Percentiles rank a stretch among this genome's conserved stretches.
Evolutionary conservation across 2,888 invertebrate species (phyloP).

Genomic region (Elysia crispata): DNA sequence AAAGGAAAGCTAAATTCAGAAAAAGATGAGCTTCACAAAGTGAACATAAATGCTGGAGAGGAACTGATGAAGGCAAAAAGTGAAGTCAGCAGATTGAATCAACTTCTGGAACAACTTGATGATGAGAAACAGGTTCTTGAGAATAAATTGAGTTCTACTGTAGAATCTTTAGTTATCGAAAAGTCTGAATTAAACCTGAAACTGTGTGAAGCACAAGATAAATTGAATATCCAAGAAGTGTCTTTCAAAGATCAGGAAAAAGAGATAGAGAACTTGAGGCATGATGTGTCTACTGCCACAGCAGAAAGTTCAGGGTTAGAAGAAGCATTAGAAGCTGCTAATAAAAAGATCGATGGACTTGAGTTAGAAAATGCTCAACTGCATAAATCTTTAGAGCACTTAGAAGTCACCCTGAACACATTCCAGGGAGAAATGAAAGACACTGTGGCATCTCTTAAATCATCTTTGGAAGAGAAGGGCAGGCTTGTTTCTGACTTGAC

Average conservation of each 20-base stretch:
- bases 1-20: no score
- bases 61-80: neutral
- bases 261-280: slow-evolving; percentile 19
- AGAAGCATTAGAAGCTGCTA: slow-evolving; percentile 44
- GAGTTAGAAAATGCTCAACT: slow-evolving; percentile 37
- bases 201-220: slow-evolving; percentile 9
- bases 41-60: neutral
- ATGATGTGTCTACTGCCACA: slow-evolving; percentile 12
- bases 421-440: slow-evolving; percentile 43
- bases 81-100: neutral
- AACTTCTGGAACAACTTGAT: neutral
- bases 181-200: neutral
- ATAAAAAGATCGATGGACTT: slow-evolving; percentile 34
- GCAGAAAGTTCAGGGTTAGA: slow-evolving; percentile 42
- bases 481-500: neutral
- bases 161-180: neutral
- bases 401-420: slow-evolving; percentile 29
- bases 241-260: slow-evolving; percentile 15
- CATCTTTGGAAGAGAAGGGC: slow-evolving; percentile 19
- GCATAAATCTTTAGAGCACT: slow-evolving; percentile 37
- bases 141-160: neutral
- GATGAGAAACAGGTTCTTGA: neutral
- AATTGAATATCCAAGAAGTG: neutral
- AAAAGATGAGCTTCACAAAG: slow-evolving; percentile 1
- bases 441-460: slow-evolving; percentile 35